Base-by-base conservation (phyloP, 2,797 vertebrate species). In the Brachyalestes nurse region DNA sequence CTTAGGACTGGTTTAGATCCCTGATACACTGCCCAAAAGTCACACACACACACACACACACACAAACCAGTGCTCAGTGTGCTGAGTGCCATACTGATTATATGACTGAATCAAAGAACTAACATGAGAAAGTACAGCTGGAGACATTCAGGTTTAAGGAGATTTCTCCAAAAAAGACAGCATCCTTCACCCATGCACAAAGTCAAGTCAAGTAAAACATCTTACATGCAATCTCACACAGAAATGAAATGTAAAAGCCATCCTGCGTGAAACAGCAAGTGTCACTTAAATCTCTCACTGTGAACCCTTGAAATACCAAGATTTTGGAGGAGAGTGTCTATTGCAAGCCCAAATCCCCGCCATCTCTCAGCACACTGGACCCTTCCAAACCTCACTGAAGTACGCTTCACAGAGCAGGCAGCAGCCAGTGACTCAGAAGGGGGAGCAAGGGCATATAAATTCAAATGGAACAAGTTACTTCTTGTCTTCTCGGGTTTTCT, bases 1-100 rank as follows among this genome's bases (percentile, higher is more conserved):
- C 80, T 86, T 83, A 75, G 28, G 42, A 72, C 60, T 49, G 23
- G 72, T 28, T 86, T 49, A 78, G 45, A 76, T 75, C 75, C 25
- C 47, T 64, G 71, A 78, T 64, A 51, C 62, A 57, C 6, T 5
- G 53, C 53, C 57, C 21, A 71, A 72, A 74, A 83, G 73, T 73
- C 82, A 61, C 70, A 75, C 67, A 64, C 23, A 72, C 42, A 21
- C 73, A 81, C 38, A 72, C 67, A 75, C 82, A 61, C 70, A 75
- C 67, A 57, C 66, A 76, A 58, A 58, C 53, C 45, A 40, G 38
- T 40, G 40, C 77, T 23, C 25, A 80, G 4, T 45, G 49, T 58
- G 38, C 75, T 6, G 38, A 80, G 47, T 69, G 72, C 53, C 23
- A 69, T 40, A 51, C 14, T 64, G 10, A 71, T 75, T 75, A 80